Conservation (phyloP, 2,797 vertebrate genomes). For the Masticophis lateralis region DNA sequence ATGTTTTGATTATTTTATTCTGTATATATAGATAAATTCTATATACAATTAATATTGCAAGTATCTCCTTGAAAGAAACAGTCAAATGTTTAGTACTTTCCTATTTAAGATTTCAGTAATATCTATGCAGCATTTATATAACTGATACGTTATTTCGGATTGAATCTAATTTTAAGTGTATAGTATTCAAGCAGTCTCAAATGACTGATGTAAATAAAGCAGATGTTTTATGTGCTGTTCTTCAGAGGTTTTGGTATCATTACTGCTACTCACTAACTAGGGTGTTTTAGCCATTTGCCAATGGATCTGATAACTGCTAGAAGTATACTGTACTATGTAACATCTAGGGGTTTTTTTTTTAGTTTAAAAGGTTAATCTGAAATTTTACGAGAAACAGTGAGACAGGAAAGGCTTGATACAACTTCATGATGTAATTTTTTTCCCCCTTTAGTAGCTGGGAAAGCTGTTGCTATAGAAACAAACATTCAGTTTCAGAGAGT, state of each 20-base stretch:
- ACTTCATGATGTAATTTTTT: constrained; percentile 51
- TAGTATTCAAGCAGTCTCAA: not conserved
- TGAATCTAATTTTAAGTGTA: fast-evolving
- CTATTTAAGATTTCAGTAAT: not conserved
- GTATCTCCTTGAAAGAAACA: not conserved
- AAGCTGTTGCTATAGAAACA: constrained; percentile 66
- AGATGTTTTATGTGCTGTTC: not conserved
- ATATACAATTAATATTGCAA: not conserved
- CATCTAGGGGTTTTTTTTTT: constrained; percentile 20
- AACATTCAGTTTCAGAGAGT: constrained; percentile 59
- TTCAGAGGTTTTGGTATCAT: constrained; percentile 10
- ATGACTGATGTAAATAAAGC: not conserved
- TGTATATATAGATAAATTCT: not conserved
- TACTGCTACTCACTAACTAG: constrained; percentile 3
- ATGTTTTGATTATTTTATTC: not conserved
- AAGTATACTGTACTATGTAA: not conserved
- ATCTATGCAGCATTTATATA: not conserved
- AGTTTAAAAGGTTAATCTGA: constrained; percentile 33
- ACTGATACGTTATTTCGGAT: not conserved
- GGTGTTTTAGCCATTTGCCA: constrained; percentile 14
- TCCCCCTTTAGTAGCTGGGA: constrained; percentile 49
- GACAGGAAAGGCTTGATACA: constrained; percentile 18
- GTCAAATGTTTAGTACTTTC: not conserved
- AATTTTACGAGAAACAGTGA: constrained; percentile 20
- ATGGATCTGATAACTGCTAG: not conserved